A percentile compares a stretch with the other conserved stretches of the same genome.
Conservation (phyloP, 2,888 invertebrate genomes). For the Ophonus ardosiacus region DNA sequence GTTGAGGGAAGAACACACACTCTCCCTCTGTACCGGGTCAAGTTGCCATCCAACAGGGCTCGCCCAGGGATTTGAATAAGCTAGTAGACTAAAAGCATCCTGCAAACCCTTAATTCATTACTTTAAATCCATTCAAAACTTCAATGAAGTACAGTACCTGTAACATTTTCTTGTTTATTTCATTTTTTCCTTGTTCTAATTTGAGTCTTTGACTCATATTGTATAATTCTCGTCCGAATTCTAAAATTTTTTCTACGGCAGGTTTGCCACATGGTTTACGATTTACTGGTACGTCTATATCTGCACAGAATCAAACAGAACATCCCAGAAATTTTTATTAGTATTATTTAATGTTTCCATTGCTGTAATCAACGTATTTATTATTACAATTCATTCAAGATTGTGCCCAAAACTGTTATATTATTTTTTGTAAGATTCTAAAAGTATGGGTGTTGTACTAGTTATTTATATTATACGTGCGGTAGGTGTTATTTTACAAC, state of each 20-base stretch:
- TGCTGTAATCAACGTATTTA: not conserved
- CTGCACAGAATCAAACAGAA: conserved; percentile 71
- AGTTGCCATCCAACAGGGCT: conserved; percentile 98
- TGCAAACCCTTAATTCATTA: conserved; percentile 73
- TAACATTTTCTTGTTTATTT: conserved; percentile 92
- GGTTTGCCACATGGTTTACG: conserved; percentile 80
- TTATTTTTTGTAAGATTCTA: too few relatives aligned
- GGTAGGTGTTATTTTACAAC: too few relatives aligned
- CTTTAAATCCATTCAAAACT: not conserved
- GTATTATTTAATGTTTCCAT: not conserved
- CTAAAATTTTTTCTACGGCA: conserved; percentile 94
- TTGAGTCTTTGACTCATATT: conserved; percentile 92
- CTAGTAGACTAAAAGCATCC: conserved; percentile 98
- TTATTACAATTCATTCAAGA: too few relatives aligned
- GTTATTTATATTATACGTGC: too few relatives aligned
- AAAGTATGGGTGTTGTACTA: too few relatives aligned
- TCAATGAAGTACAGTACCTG: conserved; percentile 79
- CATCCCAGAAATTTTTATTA: not conserved
- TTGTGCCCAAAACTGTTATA: too few relatives aligned
- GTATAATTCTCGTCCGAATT: conserved; percentile 95
- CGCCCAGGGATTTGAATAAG: conserved; percentile 98
- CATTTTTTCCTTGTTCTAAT: conserved; percentile 89
- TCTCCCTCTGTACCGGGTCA: conserved; percentile 95
- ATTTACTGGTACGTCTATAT: conserved; percentile 75
- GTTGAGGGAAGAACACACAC: conserved; percentile 96